Conservation (phyloP, 1,140 invertebrate species). For the Caenorhabditis latens region DNA sequence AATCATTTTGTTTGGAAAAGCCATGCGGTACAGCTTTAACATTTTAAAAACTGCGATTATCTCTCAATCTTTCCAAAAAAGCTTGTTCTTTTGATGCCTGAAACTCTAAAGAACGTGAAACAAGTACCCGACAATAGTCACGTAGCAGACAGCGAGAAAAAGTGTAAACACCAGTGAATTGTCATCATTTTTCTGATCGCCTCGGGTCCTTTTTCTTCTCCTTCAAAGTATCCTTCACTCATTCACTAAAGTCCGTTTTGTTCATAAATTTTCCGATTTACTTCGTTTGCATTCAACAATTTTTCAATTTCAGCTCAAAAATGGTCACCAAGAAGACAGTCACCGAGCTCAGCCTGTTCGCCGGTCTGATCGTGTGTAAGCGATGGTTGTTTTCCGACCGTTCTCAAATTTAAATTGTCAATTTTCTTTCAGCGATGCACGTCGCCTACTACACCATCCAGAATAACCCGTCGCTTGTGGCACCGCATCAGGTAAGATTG, state of each 20-base stretch:
- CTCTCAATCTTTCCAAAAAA: neutral
- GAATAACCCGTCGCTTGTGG: conserved; percentile 62
- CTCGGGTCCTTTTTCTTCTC: conserved; percentile 6
- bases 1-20: too few relatives aligned
- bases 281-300: neutral
- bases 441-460: conserved; percentile 67
- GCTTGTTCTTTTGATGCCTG: neutral
- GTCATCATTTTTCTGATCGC: conserved; percentile 41
- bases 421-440: conserved; percentile 66
- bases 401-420: neutral
- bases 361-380: conserved; percentile 58
- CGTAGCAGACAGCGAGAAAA: conserved; percentile 10
- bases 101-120: neutral
- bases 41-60: neutral
- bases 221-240: neutral
- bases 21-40: too few relatives aligned
- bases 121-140: conserved; percentile 6
- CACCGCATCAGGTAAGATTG: conserved; percentile 43
- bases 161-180: conserved; percentile 42
- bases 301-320: conserved; percentile 5
- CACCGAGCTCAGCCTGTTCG: conserved; percentile 51
- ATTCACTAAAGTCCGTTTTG: neutral
- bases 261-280: neutral
- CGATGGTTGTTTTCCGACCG: conserved; percentile 13
- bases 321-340: conserved; percentile 51